Evolutionary conservation across 1,140 invertebrate species (phyloP).

Genomic region (Drosophila busckii): DNA sequence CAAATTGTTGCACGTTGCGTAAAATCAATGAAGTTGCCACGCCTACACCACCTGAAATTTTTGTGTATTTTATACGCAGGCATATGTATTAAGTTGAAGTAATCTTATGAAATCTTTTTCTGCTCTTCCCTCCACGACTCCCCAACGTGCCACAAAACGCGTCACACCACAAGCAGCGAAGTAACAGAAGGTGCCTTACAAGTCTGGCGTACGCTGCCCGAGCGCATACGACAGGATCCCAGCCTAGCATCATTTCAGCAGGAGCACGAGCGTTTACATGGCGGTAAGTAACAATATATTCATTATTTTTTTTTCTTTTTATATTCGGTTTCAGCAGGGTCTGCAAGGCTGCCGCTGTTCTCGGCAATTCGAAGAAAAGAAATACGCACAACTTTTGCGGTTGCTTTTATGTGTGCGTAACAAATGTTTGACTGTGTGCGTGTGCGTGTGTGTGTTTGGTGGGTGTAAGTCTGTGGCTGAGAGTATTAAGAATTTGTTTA

Average conservation of each 20-base stretch:
- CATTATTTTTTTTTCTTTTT: slow-evolving; percentile 17
- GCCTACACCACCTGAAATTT: slow-evolving; percentile 52
- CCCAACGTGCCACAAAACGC: slow-evolving; percentile 57
- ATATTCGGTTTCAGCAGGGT: too few relatives aligned
- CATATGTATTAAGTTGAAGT: slow-evolving; percentile 48
- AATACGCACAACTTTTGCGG: too few relatives aligned
- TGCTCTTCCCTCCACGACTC: slow-evolving; percentile 52
- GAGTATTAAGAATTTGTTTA: too few relatives aligned
- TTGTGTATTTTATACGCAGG: background rate
- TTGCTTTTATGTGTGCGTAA: too few relatives aligned
- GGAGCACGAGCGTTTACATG: slow-evolving; percentile 82
- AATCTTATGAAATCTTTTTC: slow-evolving; percentile 64
- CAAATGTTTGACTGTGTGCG: too few relatives aligned
- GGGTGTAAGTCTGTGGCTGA: too few relatives aligned
- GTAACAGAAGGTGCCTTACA: slow-evolving; percentile 83
- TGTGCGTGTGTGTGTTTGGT: too few relatives aligned
- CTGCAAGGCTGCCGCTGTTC: too few relatives aligned
- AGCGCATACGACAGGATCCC: slow-evolving; percentile 83
- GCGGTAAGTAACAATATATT: slow-evolving; percentile 76
- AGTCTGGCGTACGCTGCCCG: slow-evolving; percentile 83
- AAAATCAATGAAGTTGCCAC: slow-evolving; percentile 35
- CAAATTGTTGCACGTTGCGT: slow-evolving; percentile 35
- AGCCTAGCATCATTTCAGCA: slow-evolving; percentile 82
- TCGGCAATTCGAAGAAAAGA: too few relatives aligned
- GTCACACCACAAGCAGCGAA: slow-evolving; percentile 78